Evolutionary conservation across 2,113 vertebrate genomes (phyloP).

Genomic region (Columba livia): DNA sequence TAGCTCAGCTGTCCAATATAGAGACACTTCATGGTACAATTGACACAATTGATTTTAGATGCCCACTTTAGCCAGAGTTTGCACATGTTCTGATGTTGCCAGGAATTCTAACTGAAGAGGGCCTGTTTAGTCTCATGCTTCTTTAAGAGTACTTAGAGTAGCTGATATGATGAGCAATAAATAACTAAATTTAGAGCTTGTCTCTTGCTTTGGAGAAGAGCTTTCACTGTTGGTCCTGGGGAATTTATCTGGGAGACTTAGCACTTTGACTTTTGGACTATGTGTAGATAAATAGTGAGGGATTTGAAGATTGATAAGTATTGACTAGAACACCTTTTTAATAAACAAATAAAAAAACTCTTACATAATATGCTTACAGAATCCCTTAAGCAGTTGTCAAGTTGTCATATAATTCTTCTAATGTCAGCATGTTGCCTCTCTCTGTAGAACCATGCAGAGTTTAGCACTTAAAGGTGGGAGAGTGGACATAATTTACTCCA

Average conservation of each 20-base stretch:
- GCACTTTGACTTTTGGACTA: not conserved
- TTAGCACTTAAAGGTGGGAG: not conserved
- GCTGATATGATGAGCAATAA: not conserved
- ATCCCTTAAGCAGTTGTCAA: not conserved
- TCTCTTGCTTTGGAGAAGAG: not conserved
- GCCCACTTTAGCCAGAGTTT: not conserved
- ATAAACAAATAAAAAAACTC: not conserved
- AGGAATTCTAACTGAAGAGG: not conserved
- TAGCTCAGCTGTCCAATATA: not conserved
- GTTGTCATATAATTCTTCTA: not conserved
- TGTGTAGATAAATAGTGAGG: not conserved
- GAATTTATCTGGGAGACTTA: not conserved
- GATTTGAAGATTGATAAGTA: not conserved
- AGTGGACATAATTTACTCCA: not conserved
- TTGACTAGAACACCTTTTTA: not conserved
- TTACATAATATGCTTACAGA: rapidly evolving
- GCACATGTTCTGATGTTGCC: not conserved
- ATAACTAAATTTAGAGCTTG: not conserved
- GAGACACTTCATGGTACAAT: not conserved
- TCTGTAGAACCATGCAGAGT: not conserved
- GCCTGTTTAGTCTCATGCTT: not conserved
- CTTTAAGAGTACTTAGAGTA: not conserved
- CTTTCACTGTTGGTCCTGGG: not conserved
- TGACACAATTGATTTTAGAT: not conserved
- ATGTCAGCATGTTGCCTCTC: not conserved